Base-by-base conservation (phyloP, 2,113 vertebrate species). In the Noturus placidus region DNA sequence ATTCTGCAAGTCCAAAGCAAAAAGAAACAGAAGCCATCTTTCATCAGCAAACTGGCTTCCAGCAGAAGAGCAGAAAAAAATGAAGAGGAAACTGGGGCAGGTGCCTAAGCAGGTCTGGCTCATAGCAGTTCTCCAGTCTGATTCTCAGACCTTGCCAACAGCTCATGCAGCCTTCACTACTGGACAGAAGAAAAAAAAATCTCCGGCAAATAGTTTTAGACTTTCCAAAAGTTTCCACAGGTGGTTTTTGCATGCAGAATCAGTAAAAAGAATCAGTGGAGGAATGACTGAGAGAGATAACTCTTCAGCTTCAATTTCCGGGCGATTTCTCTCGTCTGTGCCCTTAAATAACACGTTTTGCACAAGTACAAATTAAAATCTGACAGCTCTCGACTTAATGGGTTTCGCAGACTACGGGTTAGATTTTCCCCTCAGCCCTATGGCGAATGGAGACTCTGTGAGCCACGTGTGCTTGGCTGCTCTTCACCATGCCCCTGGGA, bases 381-480 rank as follows among this genome's bases (percentile, higher is more conserved):
- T 84, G 85, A 91, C 90, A 92, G 93, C 92, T 91, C 74, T 67
- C 85, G 27, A 87, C 90, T 86, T 94, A 92, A 95, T 95, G 91
- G 91, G 89, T 93, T 95, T 94, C 88, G 88, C 93, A 95, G 93
- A 69, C 90, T 11, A 33, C 38, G 78, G 74, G 92, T 91, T 93
- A 93, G 91, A 82, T 94, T 94, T 92, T 90, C 80, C 87, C 90
- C 56, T 82, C 91, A 79, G 52, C 86, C 90, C 90, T 56, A 88
- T 70, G 78, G 70, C 74, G 70, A 88, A 56, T n/a, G 83, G 46
- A 70, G 87, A 86, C 57, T n/a, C 15, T 33, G 10, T 69, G 70
- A 88, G 87, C 89, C 87, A 90, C 79, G 84, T 88, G 86, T 88
- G 79, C 86, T 88, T 86, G 83, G 83, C 89, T 78, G 82, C 20